Base-by-base conservation (phyloP, 2,113 vertebrate genomes). In the Callorhinus ursinus region DNA sequence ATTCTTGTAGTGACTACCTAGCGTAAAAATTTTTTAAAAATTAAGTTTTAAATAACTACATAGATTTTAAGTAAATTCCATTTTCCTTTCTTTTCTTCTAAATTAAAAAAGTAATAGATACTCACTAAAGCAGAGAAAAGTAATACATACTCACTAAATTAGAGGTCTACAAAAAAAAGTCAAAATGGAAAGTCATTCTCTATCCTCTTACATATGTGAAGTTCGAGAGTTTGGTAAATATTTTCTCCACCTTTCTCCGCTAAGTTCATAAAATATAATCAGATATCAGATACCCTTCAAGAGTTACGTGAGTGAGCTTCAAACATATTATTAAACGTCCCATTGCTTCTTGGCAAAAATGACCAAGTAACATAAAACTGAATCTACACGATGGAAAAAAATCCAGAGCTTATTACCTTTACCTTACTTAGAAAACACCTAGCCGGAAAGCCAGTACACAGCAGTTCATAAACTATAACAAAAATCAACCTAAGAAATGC, bases 381-480 rank as follows among this genome's bases (percentile, higher is more conserved):
- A 89, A 88, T 77, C 14, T 51, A 79, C 24, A 67, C n/a, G 46
- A 0, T 26, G 12, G 21, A 55, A 63, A 61, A 57, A 76, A 82
- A 71, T 33, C 5, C 79, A 57, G 76, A 95, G 19, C 2, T 80
- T 51, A 82, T 71, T 63, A 83, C 26, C 18, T 87, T 92, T 55
- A 92, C 86, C 67, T 82, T 51, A 87, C 61, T 88, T 71, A 80
- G 67, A 96, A 96, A 96, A 94, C 26, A 57, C 46, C 71, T 36
- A 81, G 18, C 28, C 69, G 36, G 57, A 21, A 85, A 93, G 42
- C 8, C 53, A 69, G 82, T 31, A n/a, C 19, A 86, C 5, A 59
- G 13, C 5, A 59, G 13, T 42, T 94, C 51, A 92, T 39, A 89
- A 80, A 92, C 33, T 33, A 18, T 13, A 91, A 53, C 22, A 81